Evolutionary conservation across 2,113 vertebrate species (phyloP).

Genomic region (human (Homo sapiens)): GRCh38 chr3:157571501-157572000

Average conservation of each 20-base stretch:
- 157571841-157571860: background rate
- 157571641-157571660: background rate
- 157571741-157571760: background rate
- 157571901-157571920: background rate
- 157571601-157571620: background rate
- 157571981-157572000: conserved; percentile 81
- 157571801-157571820: background rate
- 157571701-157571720: background rate
- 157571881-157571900: background rate
- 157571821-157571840: background rate
- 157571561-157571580: background rate
- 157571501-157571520: background rate
- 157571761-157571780: background rate
- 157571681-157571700: background rate
- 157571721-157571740: background rate
- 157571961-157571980: conserved; percentile 83
- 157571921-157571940: background rate
- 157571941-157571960: conserved; percentile 76
- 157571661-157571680: background rate
- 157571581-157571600: conserved; percentile 16
- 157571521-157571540: background rate
- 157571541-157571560: background rate
- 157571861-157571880: background rate
- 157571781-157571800: background rate
- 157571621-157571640: background rate